Base-by-base conservation (phyloP, 2,797 vertebrate species). In the Microctenopoma lineatum region DNA sequence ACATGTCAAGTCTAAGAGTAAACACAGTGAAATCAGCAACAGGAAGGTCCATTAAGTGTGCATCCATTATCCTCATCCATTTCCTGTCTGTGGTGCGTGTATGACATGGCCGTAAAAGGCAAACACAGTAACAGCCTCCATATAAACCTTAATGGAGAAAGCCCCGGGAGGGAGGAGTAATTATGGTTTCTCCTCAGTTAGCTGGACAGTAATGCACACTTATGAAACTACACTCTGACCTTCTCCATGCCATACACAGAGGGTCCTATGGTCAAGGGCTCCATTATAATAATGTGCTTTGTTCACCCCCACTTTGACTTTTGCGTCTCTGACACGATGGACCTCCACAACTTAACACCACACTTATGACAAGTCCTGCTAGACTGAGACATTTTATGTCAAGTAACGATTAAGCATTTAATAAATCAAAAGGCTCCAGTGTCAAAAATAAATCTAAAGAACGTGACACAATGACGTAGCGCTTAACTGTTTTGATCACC, bases 41-140 rank as follows among this genome's bases (percentile, higher is more conserved):
- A 84, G 86, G 80, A 87, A 88, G 74, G 68, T 74, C 89, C 87
- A 90, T 90, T 91, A 89, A 86, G 83, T 72, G 75, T 79, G 78
- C 78, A 75, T 84, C 92, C 90, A 92, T 92, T 93, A 92, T 71
- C 80, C 59, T 48, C 63, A 21, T 87, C 90, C 88, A 92, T 92
- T 93, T 92, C 91, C 92, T 90, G 86, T 77, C 70, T 83, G 78
- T 81, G 81, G 81, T 70, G 58, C 26, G 64, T 62, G 79, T 61
- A 82, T 78, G 79, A 87, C 85, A 82, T 48, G 62, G 77, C 66
- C 87, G 84, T 77, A 87, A 80, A 83, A 77, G 80, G 68, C 86
- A 85, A 89, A 88, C 79, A 82, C 76, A 67, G 75, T 81, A 83
- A 88, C 76, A 11, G 76, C 81, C 66, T 89, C 77, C 66, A 69